These are phyloP conservation scores for Mesorhabditis sp. DNA, from an alignment of 2,888 invertebrate species.

Conservation along the genomic window DNA sequence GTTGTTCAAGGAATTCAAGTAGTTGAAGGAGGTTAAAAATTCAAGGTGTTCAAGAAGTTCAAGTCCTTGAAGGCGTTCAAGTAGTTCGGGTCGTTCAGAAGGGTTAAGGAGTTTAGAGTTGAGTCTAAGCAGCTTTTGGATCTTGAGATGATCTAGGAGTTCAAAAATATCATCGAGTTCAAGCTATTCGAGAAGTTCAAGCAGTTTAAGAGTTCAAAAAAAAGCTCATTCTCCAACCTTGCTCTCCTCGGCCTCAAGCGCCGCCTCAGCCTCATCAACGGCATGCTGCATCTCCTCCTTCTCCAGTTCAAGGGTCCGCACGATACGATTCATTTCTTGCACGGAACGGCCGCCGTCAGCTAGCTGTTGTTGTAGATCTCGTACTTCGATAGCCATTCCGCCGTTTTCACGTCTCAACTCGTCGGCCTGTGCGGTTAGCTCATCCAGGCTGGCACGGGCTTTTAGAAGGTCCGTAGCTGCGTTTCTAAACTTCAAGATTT, in stretches of 20 bases:
- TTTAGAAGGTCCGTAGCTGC: slow-evolving; percentile 99
- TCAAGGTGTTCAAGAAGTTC: too few relatives aligned
- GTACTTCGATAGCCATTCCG: slow-evolving; percentile 96
- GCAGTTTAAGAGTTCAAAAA: too few relatives aligned
- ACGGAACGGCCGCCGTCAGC: slow-evolving; percentile 97
- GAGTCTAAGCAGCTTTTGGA: too few relatives aligned
- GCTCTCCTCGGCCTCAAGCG: slow-evolving; percentile 92
- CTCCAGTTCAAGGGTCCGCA: slow-evolving; percentile 96
- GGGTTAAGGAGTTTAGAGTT: too few relatives aligned
- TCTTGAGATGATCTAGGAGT: too few relatives aligned
- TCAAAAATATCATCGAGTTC: too few relatives aligned
- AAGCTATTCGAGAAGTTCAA: too few relatives aligned
- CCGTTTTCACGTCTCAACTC: slow-evolving; percentile 96
- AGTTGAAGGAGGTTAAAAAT: too few relatives aligned
- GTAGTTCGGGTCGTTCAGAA: too few relatives aligned
- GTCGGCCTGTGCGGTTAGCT: slow-evolving; percentile 51
- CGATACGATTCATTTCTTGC: slow-evolving; percentile 97
- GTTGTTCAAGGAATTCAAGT: too few relatives aligned
- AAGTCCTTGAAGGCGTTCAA: too few relatives aligned
- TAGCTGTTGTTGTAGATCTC: slow-evolving; percentile 98
- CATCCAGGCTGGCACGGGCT: slow-evolving; percentile 71
- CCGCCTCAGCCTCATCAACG: slow-evolving; percentile 88
- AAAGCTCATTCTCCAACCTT: slow-evolving; percentile 18
- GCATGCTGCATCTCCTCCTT: slow-evolving; percentile 77
- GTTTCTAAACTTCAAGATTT: slow-evolving; percentile 63